phyloP scores from a whole-genome alignment of 2,797 vertebrate species.

The Carapus acus region DNA sequence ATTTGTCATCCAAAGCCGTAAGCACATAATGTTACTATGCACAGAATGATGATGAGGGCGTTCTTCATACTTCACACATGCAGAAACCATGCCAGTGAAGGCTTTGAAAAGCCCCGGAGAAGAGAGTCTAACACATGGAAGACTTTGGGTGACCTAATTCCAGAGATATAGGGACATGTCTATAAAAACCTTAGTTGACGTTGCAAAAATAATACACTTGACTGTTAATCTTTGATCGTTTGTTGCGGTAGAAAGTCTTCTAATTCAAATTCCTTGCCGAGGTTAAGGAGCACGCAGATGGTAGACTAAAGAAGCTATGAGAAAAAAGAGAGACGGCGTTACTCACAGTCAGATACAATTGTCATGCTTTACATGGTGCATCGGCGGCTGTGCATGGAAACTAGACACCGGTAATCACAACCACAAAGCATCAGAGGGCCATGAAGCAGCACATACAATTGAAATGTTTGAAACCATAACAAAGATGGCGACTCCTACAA shows the following conservation, averaged over 20 bases:
- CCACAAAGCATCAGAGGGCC: constrained; percentile 6
- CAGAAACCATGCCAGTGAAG: constrained; percentile 58
- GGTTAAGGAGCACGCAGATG: constrained; percentile 80
- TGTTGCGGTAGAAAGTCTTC: constrained; percentile 73
- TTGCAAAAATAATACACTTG: constrained; percentile 58
- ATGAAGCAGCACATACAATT: constrained; percentile 6
- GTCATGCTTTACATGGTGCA: constrained; percentile 9
- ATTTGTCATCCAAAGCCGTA: constrained; percentile 50
- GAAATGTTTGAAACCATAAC: constrained; percentile 27
- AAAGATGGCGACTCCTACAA: constrained; percentile 15
- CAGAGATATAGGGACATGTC: constrained; percentile 36
- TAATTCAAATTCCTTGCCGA: constrained; percentile 85
- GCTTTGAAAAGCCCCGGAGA: constrained; percentile 34
- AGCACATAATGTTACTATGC: constrained; percentile 42
- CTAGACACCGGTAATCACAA: background rate
- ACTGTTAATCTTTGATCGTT: constrained; percentile 54
- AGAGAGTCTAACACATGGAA: constrained; percentile 46
- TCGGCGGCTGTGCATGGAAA: background rate
- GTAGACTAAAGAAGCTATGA: constrained; percentile 86
- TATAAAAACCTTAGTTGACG: constrained; percentile 53
- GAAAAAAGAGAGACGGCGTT: constrained; percentile 59
- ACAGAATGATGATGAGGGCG: constrained; percentile 29
- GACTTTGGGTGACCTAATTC: constrained; percentile 42
- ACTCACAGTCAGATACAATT: constrained; percentile 35
- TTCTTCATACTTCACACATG: constrained; percentile 51